Evolutionary conservation across 2,113 vertebrate genomes (phyloP).

Genomic region (Actinemys pallida): DNA sequence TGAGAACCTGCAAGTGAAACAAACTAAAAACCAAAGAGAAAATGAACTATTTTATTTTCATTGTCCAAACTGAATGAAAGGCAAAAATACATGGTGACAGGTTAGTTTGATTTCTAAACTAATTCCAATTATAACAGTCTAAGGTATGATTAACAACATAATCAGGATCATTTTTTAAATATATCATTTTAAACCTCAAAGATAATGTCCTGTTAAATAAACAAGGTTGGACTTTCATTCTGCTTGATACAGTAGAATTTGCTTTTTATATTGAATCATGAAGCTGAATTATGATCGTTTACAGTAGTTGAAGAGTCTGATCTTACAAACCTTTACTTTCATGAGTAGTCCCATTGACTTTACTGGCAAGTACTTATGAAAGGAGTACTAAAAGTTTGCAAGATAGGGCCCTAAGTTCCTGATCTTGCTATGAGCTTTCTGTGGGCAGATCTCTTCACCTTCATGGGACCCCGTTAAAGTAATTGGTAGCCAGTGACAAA

Average conservation of each 20-base stretch:
- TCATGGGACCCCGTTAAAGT: neutral
- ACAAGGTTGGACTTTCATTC: neutral
- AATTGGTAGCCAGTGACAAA: neutral
- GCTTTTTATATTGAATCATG: no score
- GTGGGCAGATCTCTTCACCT: neutral
- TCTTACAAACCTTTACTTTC: accelerated
- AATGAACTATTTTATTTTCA: constrained; percentile 40
- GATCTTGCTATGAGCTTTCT: accelerated
- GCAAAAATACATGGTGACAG: neutral
- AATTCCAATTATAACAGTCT: neutral
- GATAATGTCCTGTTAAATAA: neutral
- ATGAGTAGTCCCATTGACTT: accelerated
- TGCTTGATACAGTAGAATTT: no score
- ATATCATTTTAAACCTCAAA: neutral
- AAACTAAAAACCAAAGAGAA: neutral
- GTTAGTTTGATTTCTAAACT: constrained; percentile 1
- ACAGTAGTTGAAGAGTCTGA: accelerated
- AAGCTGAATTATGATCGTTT: neutral
- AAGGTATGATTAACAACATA: neutral
- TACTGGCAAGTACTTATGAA: neutral
- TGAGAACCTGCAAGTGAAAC: neutral
- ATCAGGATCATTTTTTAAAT: neutral
- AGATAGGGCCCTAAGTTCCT: neutral
- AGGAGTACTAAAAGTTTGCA: neutral
- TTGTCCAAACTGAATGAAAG: neutral